These are phyloP conservation scores for Caenorhabditis wallacei DNA, from an alignment of 2,888 invertebrate genomes.

Conservation along the genomic window DNA sequence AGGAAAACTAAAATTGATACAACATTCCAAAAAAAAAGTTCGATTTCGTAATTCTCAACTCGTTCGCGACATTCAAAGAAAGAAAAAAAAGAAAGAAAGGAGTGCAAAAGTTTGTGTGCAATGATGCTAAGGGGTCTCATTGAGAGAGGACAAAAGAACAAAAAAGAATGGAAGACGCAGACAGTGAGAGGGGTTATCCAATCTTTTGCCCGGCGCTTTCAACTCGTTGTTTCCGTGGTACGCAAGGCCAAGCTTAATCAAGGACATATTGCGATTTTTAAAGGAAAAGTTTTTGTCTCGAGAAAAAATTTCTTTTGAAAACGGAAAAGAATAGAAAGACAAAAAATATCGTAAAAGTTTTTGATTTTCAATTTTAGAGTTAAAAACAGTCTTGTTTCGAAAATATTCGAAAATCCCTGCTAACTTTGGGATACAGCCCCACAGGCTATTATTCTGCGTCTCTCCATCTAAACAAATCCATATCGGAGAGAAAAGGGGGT, in stretches of 20 bases:
- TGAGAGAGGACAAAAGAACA: constrained; percentile 6
- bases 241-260: not conserved
- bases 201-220: constrained; percentile 26
- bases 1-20: too few relatives aligned
- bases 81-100: constrained; percentile 4
- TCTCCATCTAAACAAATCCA: constrained; percentile 8
- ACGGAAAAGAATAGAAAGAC: too few relatives aligned
- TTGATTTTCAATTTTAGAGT: too few relatives aligned
- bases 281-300: not conserved
- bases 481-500: constrained; percentile 14
- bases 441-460: constrained; percentile 22
- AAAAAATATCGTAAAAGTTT: too few relatives aligned
- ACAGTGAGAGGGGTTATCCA: constrained; percentile 38
- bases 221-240: not conserved
- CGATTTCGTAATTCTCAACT: not conserved
- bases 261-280: not conserved
- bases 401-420: not conserved
- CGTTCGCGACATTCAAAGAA: not conserved
- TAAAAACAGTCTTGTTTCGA: too few relatives aligned
- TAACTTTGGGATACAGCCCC: not conserved
- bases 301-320: not conserved
- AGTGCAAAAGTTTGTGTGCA: constrained; percentile 7
- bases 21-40: not conserved
- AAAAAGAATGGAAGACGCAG: constrained; percentile 48
- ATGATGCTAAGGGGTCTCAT: constrained; percentile 4